These are phyloP conservation scores for Callyntrura guangdongensis DNA, from an alignment of 2,888 invertebrate species.

Conservation along the genomic window DNA sequence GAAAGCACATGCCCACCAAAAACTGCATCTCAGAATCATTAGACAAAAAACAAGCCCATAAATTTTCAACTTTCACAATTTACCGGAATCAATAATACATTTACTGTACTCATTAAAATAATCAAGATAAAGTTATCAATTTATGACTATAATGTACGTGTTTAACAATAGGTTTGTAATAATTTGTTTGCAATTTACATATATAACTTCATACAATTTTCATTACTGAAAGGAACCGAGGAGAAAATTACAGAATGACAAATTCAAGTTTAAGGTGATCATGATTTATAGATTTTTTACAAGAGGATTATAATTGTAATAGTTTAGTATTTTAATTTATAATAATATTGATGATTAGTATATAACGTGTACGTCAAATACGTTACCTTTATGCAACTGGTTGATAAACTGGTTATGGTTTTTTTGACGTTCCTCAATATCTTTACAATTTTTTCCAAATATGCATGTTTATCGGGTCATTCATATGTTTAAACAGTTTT, in stretches of 20 bases:
- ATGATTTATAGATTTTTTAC: background rate
- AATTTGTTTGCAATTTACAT: slow-evolving; percentile 25
- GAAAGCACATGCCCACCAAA: background rate
- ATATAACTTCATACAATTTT: slow-evolving; percentile 13
- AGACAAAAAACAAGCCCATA: no score
- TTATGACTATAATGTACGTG: slow-evolving; percentile 7
- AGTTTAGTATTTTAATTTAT: background rate
- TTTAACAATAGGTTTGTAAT: background rate
- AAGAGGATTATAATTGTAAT: background rate
- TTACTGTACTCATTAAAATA: slow-evolving; percentile 35
- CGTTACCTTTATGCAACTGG: background rate
- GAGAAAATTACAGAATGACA: background rate
- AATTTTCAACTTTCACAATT: background rate
- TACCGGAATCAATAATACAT: background rate
- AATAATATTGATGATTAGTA: slow-evolving; percentile 2
- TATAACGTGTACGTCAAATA: background rate
- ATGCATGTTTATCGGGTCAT: background rate
- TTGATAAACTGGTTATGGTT: background rate
- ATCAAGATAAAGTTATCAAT: slow-evolving; percentile 29
- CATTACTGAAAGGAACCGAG: background rate
- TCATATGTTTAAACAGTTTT: slow-evolving; percentile 17
- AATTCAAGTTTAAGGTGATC: no score
- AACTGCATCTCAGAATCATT: background rate
- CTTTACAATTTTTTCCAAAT: background rate
- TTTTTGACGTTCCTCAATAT: background rate